Conservation (phyloP, 1,140 invertebrate genomes). For the Papilio dardanus region DNA sequence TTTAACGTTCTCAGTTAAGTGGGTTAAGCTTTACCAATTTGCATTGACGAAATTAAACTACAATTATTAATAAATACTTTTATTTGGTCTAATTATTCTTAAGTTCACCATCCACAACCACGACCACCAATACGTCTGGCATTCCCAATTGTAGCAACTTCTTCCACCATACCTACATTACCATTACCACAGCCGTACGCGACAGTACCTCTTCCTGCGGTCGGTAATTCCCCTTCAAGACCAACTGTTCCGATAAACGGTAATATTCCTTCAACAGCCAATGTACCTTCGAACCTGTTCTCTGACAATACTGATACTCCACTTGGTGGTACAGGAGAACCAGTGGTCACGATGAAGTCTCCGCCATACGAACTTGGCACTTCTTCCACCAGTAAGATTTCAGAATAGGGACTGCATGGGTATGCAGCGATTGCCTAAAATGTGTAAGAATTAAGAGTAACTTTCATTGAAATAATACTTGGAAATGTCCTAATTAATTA, state of each 20-base stretch:
- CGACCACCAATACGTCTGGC: conserved; percentile 26
- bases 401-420: conserved; percentile 22
- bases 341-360: conserved; percentile 43
- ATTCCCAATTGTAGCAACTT: conserved; percentile 33
- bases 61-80: conserved; percentile 2
- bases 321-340: conserved; percentile 46
- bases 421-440: conserved; percentile 23
- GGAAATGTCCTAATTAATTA: no score
- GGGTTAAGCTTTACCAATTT: no score
- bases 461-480: no score
- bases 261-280: conserved; percentile 49
- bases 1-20: no score
- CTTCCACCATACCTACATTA: conserved; percentile 46
- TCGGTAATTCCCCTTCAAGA: conserved; percentile 52
- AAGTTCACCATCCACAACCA: neutral
- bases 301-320: conserved; percentile 52
- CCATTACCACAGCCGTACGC: conserved; percentile 53
- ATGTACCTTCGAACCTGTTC: conserved; percentile 49
- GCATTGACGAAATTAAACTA: neutral
- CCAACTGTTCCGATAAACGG: conserved; percentile 54
- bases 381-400: neutral
- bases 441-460: no score
- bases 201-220: conserved; percentile 54
- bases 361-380: conserved; percentile 43
- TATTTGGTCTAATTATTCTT: neutral